Evolutionary conservation across 2,888 invertebrate genomes (phyloP).

Genomic region (Drosophila robusta): DNA sequence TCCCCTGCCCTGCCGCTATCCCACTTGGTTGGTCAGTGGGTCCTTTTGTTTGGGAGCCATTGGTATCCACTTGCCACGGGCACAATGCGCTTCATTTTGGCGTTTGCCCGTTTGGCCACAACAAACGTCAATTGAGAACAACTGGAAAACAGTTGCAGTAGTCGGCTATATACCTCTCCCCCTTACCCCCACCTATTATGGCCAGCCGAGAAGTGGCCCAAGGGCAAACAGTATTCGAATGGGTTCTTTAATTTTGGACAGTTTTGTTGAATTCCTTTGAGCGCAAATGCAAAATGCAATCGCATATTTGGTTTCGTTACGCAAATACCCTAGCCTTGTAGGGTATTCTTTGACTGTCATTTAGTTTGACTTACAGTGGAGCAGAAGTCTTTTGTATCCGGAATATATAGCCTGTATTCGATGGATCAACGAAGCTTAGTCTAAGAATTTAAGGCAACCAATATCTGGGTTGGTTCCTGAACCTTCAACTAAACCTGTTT

Average conservation of each 20-base stretch:
- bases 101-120: slow-evolving; percentile 25
- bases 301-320: slow-evolving; percentile 3
- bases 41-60: slow-evolving; percentile 24
- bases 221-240: slow-evolving; percentile 5
- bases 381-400: too few species aligned
- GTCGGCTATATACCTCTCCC: not conserved
- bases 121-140: slow-evolving; percentile 47
- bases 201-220: not conserved
- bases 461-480: too few species aligned
- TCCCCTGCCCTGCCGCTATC: too few species aligned
- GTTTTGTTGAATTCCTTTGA: slow-evolving; percentile 15
- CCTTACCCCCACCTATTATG: not conserved
- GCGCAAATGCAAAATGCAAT: slow-evolving; percentile 10
- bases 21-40: slow-evolving; percentile 18
- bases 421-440: too few species aligned
- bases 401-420: too few species aligned
- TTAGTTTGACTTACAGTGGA: too few species aligned
- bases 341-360: too few species aligned
- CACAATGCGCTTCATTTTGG: slow-evolving; percentile 53
- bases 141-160: slow-evolving; percentile 2
- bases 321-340: not conserved
- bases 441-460: too few species aligned
- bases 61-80: slow-evolving; percentile 23
- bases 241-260: slow-evolving; percentile 9
- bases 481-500: too few species aligned